Evolutionary conservation across 2,113 vertebrate genomes (phyloP).

Genomic region (Neodontobutis hainanensis): DNA sequence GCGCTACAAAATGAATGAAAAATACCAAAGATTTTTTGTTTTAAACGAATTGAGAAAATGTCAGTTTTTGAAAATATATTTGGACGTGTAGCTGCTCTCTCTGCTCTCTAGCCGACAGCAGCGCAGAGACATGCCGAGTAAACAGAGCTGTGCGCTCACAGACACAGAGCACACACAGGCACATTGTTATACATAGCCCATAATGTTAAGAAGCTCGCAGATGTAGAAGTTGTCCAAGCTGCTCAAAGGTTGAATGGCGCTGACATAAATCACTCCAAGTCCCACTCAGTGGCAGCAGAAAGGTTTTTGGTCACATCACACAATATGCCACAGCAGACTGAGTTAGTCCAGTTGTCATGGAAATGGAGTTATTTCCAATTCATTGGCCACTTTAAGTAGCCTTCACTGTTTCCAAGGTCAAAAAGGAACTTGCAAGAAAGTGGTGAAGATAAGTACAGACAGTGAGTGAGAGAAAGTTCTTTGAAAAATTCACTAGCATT

Average conservation of each 20-base stretch:
- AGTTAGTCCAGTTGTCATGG: conserved; percentile 10
- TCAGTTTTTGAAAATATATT: too few species aligned
- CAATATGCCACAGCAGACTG: conserved; percentile 1
- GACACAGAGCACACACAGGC: too few species aligned
- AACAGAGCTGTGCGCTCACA: too few species aligned
- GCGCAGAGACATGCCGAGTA: too few species aligned
- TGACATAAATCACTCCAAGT: background rate
- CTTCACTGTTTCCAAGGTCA: background rate
- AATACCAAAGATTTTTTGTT: too few species aligned
- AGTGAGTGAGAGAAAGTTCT: background rate
- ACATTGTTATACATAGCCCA: background rate
- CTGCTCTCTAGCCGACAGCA: too few species aligned
- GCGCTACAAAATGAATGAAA: too few species aligned
- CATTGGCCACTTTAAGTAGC: background rate
- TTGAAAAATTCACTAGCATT: too few species aligned
- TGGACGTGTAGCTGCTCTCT: too few species aligned
- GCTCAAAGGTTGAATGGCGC: background rate
- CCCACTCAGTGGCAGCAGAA: background rate
- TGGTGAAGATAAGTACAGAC: background rate
- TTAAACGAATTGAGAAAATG: too few species aligned
- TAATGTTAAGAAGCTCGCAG: background rate
- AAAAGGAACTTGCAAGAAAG: background rate
- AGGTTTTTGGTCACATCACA: background rate
- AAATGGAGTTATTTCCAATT: background rate
- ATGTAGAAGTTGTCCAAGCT: background rate